Base-by-base conservation (phyloP, 1,140 invertebrate genomes). In the Sitobion miscanthi region DNA sequence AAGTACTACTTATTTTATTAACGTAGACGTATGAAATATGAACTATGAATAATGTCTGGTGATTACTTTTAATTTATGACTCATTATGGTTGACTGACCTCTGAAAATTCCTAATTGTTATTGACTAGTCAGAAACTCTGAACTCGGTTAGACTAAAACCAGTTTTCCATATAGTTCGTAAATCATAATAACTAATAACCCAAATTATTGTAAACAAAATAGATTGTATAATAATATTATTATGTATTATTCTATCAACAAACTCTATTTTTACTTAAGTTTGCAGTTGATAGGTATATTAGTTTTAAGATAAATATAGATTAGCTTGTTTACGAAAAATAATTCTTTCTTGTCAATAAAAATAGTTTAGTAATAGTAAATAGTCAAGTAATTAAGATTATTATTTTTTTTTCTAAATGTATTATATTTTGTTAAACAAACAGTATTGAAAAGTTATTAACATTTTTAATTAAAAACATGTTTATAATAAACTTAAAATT, bases 11-110 rank as follows among this genome's bases (percentile, higher is more conserved):
- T 54, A 54, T 54, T 23, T 54, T 54, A 21, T 23, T 5, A 21
- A 54, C 52, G 3, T 54, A 54, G 21, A 54, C 21, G 5, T 54
- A 54, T 52, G 49, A 52, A 52, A 11, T 52, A 54, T 14, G 11
- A 62, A 77, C 62, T 57, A 54, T 90, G 23, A 62, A 62, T 30
- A 62, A 88, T 35, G 21, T 88, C 14, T 20, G 52, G 47, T 54
- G 21, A 90, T 90, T 90, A 90, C 14, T 57, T 90, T 54, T 54
- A 25, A 90, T 54, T 8, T 89, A 54, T 90, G 88, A 90, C 52
- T 90, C 52, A 49, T 57, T 90, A 90, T 90, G 23, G 88, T 90
- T 62, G 52, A 90, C 52, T 90, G 88, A 90, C 52, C 88, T 35
- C 35, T 30, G 23, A 14, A 57, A 54, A 90, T 90, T 57, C 88